Base-by-base conservation (phyloP, 1,140 invertebrate species). In the Aricia agestis region DNA sequence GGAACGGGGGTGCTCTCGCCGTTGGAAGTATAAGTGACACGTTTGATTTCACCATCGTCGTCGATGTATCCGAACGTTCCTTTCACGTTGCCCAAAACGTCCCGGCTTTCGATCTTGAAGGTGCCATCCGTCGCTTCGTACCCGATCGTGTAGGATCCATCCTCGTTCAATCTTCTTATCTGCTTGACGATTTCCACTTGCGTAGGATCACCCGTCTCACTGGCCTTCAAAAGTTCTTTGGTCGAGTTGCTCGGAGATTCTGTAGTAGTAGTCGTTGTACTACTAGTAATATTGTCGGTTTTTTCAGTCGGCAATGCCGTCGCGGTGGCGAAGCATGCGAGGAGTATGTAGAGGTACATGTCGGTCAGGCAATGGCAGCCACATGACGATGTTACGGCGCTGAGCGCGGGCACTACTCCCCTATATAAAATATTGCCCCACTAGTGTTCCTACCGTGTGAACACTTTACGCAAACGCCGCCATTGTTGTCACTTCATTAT, bases 31-130 rank as follows among this genome's bases (percentile, higher is more conserved):
- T 97, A 98, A 6, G 97, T 96, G n/a, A 97, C 96, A 61, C 95
- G 93, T 90, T 97, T 96, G 68, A 97, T 94, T 84, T 96, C 94
- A 7, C 96, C 96, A 74, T 94, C 93, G 57, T 95, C 94, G 81
- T 97, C 96, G 45, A 97, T 93, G 87, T 96, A 97, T 69, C 97
- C 97, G 87, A 97, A 97, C 42, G 96, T 97, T 65, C 97, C 97
- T 83, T 96, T 96, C 57, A 97, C 95, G 82, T 96, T 95, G 19
- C 97, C 97, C 73, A 95, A 89, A 31, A 95, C 94, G 82, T 96
- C 95, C 71, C 96, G 92, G 76, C 95, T 97, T 89, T 97, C 96
- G 70, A 97, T 95, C 90, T 97, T 97, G 84, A 96, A 96, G 0
- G 95, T 96, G 18, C 96, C 96, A 86, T 97, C 96, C 66, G 94